Conservation (phyloP, 2,888 invertebrate genomes). For the Dolichomitus sp. region DNA sequence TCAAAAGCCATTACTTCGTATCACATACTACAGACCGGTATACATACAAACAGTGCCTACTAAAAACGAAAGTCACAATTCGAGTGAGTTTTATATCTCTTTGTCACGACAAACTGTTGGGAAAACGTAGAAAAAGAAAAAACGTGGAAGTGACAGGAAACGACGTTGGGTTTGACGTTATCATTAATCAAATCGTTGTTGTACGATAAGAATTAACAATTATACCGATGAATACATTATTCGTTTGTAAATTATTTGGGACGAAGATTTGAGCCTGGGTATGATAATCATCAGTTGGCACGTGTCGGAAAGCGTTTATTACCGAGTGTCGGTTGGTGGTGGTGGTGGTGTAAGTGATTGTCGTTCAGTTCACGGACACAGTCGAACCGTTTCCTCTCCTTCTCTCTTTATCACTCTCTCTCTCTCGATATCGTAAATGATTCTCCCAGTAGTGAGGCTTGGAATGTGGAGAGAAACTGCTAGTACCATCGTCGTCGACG, state of each 20-base stretch:
- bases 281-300: slow-evolving; percentile 25
- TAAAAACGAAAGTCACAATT: neutral
- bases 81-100: slow-evolving; percentile 16
- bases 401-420: neutral
- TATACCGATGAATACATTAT: neutral
- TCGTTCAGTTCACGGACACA: slow-evolving; percentile 22
- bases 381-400: neutral
- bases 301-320: slow-evolving; percentile 30
- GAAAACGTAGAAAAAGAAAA: neutral
- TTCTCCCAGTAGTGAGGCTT: neutral
- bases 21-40: neutral
- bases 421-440: neutral
- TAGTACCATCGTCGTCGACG: neutral
- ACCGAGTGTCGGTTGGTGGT: neutral
- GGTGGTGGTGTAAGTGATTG: slow-evolving; percentile 15
- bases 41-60: neutral
- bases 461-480: slow-evolving; percentile 4
- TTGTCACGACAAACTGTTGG: slow-evolving; percentile 3
- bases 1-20: neutral
- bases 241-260: slow-evolving; percentile 1
- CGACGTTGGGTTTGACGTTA: neutral
- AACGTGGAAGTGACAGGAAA: neutral
- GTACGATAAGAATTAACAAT: slow-evolving; percentile 1
- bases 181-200: slow-evolving; percentile 4
- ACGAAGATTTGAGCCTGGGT: neutral